Evolutionary conservation across 2,113 vertebrate genomes (phyloP).

Genomic region (Gymnorhina tibicen): DNA sequence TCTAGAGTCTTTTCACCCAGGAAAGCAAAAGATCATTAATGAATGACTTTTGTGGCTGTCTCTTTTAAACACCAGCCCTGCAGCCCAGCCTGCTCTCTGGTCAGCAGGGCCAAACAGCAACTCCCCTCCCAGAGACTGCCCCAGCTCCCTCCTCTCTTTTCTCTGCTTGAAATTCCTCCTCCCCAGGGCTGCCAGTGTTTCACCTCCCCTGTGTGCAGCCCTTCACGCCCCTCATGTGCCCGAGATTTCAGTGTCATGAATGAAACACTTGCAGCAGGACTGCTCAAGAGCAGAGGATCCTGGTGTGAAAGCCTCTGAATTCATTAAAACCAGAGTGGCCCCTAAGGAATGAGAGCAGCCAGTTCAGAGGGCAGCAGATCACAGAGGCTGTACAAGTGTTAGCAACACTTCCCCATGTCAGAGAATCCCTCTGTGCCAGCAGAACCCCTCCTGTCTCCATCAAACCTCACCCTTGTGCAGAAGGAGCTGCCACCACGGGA

Average conservation of each 20-base stretch:
- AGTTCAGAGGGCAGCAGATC: neutral
- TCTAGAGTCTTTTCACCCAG: neutral
- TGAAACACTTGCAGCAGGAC: neutral
- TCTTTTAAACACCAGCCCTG: neutral
- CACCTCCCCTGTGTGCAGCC: neutral
- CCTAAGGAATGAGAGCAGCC: neutral
- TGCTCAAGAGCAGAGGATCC: neutral
- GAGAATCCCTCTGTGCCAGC: neutral
- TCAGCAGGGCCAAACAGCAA: neutral
- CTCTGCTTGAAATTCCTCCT: neutral
- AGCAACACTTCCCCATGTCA: neutral
- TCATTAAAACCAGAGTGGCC: neutral
- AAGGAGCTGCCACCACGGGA: neutral
- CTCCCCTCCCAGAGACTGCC: neutral
- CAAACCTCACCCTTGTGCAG: too few relatives aligned
- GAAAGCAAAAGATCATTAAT: neutral
- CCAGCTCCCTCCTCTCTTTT: neutral
- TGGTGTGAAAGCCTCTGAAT: neutral
- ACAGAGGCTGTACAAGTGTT: neutral
- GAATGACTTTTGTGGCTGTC: neutral
- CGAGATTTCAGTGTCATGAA: fast-evolving
- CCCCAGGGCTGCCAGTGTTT: neutral
- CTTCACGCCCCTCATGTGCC: neutral
- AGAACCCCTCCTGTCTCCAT: neutral
- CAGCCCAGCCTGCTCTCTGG: neutral